Percentiles rank a stretch among this genome's conserved stretches.
Evolutionary conservation across 2,888 invertebrate genomes (phyloP).

Genomic region (Zaprionus lineosus): DNA sequence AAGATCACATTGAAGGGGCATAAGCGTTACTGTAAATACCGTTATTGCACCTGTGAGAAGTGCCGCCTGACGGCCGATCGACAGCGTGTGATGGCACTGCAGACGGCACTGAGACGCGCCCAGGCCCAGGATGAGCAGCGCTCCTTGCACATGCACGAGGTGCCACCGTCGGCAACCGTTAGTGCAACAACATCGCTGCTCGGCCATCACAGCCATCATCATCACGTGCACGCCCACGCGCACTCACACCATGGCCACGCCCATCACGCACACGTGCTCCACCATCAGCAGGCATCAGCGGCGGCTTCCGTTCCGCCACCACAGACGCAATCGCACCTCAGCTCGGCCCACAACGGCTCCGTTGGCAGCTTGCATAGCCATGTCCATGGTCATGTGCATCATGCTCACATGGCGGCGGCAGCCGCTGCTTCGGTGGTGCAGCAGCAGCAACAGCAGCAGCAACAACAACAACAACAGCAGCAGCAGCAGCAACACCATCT

Average conservation of each 20-base stretch:
- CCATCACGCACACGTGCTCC: slow-evolving; percentile 51
- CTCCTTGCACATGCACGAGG: slow-evolving; percentile 84
- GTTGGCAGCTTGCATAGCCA: slow-evolving; percentile 44
- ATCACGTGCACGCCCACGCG: slow-evolving; percentile 52
- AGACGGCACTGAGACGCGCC: slow-evolving; percentile 92
- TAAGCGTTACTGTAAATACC: slow-evolving; percentile 94
- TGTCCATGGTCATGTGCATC: slow-evolving; percentile 53
- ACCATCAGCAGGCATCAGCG: slow-evolving; percentile 55
- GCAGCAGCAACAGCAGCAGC: slow-evolving; percentile 44
- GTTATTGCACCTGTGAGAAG: slow-evolving; percentile 92
- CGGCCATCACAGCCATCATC: slow-evolving; percentile 82
- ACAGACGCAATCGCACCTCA: slow-evolving; percentile 41
- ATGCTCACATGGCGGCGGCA: slow-evolving; percentile 67
- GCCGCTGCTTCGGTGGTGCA: slow-evolving; percentile 65
- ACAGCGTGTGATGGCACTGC: slow-evolving; percentile 94
- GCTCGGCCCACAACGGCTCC: slow-evolving; percentile 30
- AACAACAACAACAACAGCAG: slow-evolving; percentile 34
- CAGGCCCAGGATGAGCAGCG: slow-evolving; percentile 92
- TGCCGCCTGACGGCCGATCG: slow-evolving; percentile 93
- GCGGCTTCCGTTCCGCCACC: slow-evolving; percentile 26
- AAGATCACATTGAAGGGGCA: slow-evolving; percentile 95
- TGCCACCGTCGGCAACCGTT: slow-evolving; percentile 84
- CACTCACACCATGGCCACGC: slow-evolving; percentile 42
- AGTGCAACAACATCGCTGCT: slow-evolving; percentile 56
- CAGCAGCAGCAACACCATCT: slow-evolving; percentile 52